Evolutionary conservation across 37 sponge, comb jelly and placozoan species (phyloP).

Genomic region (Diacarnus erythraeanus): DNA sequence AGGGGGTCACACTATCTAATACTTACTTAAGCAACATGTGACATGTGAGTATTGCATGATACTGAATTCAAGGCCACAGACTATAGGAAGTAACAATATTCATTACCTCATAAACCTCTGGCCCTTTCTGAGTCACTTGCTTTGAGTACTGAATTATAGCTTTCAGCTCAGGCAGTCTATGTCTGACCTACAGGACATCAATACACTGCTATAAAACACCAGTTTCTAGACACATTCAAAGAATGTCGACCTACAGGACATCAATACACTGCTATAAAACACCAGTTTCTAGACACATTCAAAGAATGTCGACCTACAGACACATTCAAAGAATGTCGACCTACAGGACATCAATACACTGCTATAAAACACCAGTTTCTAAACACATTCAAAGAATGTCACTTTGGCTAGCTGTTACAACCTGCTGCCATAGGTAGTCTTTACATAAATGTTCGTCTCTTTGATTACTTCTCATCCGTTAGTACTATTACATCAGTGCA

Average conservation of each 20-base stretch:
- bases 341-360: background rate
- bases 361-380: background rate
- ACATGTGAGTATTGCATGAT: no score
- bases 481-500: no score
- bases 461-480: no score
- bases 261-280: background rate
- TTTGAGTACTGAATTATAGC: constrained; percentile 77
- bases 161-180: constrained; percentile 77
- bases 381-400: background rate
- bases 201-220: background rate
- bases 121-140: constrained; percentile 24
- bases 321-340: no score
- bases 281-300: background rate
- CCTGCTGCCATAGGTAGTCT: no score
- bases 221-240: background rate
- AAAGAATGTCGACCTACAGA: no score
- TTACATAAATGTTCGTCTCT: no score
- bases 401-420: no score
- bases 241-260: background rate
- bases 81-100: background rate
- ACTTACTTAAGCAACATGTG: no score
- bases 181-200: constrained; percentile 18
- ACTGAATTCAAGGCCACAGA: no score
- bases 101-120: constrained; percentile 61
- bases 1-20: no score